Evolutionary conservation across 37 sponge, comb jelly and placozoan genomes (phyloP), one percentile per base, ranked within the genome.

Genomic region (Haliclona indistincta): DNA sequence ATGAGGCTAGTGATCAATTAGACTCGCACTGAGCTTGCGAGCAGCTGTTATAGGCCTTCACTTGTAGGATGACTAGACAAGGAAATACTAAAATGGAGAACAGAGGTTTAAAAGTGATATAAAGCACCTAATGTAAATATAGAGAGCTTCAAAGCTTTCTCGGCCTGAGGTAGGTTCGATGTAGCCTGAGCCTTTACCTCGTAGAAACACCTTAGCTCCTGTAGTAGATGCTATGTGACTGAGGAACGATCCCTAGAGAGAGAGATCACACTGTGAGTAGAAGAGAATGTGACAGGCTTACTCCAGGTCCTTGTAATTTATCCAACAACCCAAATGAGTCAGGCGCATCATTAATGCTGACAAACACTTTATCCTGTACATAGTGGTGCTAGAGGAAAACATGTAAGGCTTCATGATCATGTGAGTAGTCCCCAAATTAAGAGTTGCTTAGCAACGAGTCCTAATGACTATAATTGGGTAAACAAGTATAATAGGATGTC

Each of bases 161-260:
- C 75, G 77, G 34, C 92, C 92, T 0, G 92, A 91, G 23, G 93
- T 90, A 3, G 95, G 92, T 56, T 94, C 95, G 29, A 91, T 76
- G 67, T 74, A 90, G 25, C 95, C 95, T 7, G 95, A 94, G 8
- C 92, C 92, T n/a, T 68, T 51, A 15, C 95, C 95, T 26, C 95
- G 45, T 22, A 94, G 82, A 61, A 78, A 73, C 20, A 91, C 88
- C 74, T 85, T 80, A 15, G 77, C 78, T 45, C 82, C 82, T 2
- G 86, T 77, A 64, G 80, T 75, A 2, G 60, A 54, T 56, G 81
- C 76, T 28, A 90, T 90, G 85, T 90, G 91, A n/a, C 36, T 64
- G 35, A 93, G 73, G 39, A 62, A 89, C n/a, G 80, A 72, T 20
- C 82, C 77, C 84, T 74, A 32, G 35, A 41, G 20, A 49, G n/a